phyloP scores from a whole-genome alignment of 2,888 invertebrate species.

The Acronicta leporina region DNA sequence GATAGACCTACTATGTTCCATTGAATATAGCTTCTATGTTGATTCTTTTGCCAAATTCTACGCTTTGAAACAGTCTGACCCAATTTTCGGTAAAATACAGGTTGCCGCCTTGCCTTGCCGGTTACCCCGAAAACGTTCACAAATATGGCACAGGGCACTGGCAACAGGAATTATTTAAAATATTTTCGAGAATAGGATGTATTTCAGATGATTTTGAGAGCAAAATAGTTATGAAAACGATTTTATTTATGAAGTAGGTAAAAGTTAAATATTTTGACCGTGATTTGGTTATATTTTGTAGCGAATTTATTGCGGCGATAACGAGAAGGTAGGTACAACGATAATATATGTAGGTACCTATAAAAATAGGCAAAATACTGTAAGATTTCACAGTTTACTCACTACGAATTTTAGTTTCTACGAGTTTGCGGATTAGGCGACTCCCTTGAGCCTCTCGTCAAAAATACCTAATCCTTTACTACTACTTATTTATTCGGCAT shows the following conservation, averaged over 20 bases:
- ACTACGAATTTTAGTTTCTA: too few relatives aligned
- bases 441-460: too few relatives aligned
- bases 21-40: constrained; percentile 4
- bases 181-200: too few relatives aligned
- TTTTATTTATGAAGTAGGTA: constrained; percentile 14
- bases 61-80: constrained; percentile 62
- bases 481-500: too few relatives aligned
- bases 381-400: too few relatives aligned
- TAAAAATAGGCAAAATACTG: too few relatives aligned
- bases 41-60: constrained; percentile 43
- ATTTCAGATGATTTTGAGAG: too few relatives aligned
- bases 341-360: too few relatives aligned
- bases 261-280: constrained; percentile 25
- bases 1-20: constrained; percentile 2
- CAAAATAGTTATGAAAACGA: neutral
- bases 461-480: too few relatives aligned
- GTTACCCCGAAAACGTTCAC: constrained; percentile 26
- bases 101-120: constrained; percentile 42
- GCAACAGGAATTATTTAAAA: too few relatives aligned
- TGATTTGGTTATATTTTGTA: constrained; percentile 6
- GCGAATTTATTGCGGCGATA: constrained; percentile 28
- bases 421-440: too few relatives aligned
- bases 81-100: constrained; percentile 59
- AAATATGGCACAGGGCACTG: neutral
- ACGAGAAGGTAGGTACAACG: too few relatives aligned